Percentiles rank a stretch among this genome's conserved stretches.
phyloP scores from a whole-genome alignment of 2,888 invertebrate species.

The Leptopterna dolabrata region DNA sequence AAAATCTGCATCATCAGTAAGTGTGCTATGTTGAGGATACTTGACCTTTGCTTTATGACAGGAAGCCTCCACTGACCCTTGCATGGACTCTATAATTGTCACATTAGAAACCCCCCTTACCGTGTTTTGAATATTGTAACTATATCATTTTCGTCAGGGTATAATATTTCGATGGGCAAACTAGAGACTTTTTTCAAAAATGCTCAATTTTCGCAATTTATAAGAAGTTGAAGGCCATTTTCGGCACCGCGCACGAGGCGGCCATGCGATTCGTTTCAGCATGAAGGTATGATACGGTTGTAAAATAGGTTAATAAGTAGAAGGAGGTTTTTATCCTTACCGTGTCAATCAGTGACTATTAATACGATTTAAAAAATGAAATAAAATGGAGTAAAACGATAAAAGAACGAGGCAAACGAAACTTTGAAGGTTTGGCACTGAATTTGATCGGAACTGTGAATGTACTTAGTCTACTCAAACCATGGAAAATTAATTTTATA shows the following conservation, averaged over 20 bases:
- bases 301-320: not conserved
- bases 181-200: conserved; percentile 31
- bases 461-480: conserved; percentile 1
- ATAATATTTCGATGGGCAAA: conserved; percentile 35
- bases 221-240: not conserved
- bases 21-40: too few relatives aligned
- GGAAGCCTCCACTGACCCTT: not conserved
- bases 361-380: not conserved
- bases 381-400: too few relatives aligned
- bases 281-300: not conserved
- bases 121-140: not conserved
- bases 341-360: not conserved
- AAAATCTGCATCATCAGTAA: too few relatives aligned
- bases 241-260: not conserved
- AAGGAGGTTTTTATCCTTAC: not conserved
- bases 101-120: not conserved
- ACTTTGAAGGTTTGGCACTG: not conserved
- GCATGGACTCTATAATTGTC: not conserved
- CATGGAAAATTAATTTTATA: conserved; percentile 25
- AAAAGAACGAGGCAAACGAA: not conserved
- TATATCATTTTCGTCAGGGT: conserved; percentile 49
- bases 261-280: not conserved
- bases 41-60: too few relatives aligned
- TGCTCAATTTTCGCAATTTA: conserved; percentile 48
- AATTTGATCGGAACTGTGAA: conserved; percentile 26